These are phyloP conservation scores for Morphnarchus princeps DNA, from an alignment of 2,113 vertebrate species.

Conservation along the genomic window DNA sequence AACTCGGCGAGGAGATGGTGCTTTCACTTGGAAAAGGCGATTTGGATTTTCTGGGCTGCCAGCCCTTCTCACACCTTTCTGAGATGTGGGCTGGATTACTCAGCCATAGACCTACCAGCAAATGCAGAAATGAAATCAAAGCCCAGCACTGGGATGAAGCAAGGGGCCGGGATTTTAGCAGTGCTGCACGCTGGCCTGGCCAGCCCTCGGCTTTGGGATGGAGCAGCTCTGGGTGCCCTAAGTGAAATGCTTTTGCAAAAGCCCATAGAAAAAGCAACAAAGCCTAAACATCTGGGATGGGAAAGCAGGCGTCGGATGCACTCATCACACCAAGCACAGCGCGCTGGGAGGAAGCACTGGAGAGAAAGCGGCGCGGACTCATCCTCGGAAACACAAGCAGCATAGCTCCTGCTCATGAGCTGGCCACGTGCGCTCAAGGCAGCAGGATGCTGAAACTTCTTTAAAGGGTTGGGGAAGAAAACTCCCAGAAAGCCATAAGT, in stretches of 20 bases:
- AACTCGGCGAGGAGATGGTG: not conserved
- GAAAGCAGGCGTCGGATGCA: not conserved
- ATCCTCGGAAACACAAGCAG: not conserved
- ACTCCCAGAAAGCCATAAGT: not conserved
- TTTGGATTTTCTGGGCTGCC: not conserved
- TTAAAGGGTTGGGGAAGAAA: not conserved
- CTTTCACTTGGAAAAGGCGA: not conserved
- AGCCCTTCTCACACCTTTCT: not conserved
- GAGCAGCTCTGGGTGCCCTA: not conserved
- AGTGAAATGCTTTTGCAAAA: not conserved
- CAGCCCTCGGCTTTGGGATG: not conserved
- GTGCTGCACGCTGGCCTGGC: rapidly evolving
- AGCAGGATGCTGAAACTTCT: not conserved
- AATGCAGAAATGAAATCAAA: not conserved
- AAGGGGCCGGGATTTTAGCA: not conserved
- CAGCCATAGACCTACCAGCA: not conserved
- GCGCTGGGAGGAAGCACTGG: rapidly evolving
- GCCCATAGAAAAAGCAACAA: not conserved
- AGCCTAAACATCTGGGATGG: not conserved
- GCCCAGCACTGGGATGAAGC: not conserved
- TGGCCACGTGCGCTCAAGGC: rapidly evolving
- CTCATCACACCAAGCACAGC: not conserved
- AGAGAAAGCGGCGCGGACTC: not conserved
- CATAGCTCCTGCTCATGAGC: rapidly evolving
- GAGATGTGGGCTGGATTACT: not conserved